phyloP scores from a whole-genome alignment of 1,140 invertebrate genomes.

The Bombus affinis region DNA sequence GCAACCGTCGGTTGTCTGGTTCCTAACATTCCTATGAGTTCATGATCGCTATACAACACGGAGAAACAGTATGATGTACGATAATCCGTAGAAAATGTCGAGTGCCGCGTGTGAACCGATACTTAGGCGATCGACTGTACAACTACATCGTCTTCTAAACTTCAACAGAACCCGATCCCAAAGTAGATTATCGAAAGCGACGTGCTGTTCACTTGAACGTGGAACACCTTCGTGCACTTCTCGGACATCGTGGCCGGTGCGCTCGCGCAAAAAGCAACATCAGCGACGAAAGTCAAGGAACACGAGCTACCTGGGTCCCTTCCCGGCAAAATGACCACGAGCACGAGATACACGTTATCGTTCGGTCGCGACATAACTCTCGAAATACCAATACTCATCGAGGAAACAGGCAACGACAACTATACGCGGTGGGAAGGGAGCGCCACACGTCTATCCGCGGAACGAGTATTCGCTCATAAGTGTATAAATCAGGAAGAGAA shows the following conservation, averaged over 20 bases:
- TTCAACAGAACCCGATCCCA: too few species aligned
- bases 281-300: neutral
- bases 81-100: too few species aligned
- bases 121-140: too few species aligned
- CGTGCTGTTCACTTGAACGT: too few species aligned
- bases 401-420: neutral
- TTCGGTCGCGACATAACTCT: neutral
- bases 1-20: too few species aligned
- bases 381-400: constrained; percentile 12
- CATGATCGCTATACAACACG: too few species aligned
- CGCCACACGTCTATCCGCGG: neutral
- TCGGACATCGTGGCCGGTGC: neutral
- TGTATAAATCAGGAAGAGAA: constrained; percentile 43
- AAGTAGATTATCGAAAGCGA: too few species aligned
- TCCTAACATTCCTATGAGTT: too few species aligned
- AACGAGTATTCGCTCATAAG: constrained; percentile 16
- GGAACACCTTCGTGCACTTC: neutral
- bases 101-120: too few species aligned
- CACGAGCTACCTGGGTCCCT: neutral
- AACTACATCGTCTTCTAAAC: too few species aligned
- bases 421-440: neutral
- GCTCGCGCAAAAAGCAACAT: neutral
- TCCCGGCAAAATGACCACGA: neutral
- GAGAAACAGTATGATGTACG: too few species aligned
- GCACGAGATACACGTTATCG: constrained; percentile 8